Base-by-base conservation (phyloP, 2,797 vertebrate species). In the Aselliscus stoliczkanus region DNA sequence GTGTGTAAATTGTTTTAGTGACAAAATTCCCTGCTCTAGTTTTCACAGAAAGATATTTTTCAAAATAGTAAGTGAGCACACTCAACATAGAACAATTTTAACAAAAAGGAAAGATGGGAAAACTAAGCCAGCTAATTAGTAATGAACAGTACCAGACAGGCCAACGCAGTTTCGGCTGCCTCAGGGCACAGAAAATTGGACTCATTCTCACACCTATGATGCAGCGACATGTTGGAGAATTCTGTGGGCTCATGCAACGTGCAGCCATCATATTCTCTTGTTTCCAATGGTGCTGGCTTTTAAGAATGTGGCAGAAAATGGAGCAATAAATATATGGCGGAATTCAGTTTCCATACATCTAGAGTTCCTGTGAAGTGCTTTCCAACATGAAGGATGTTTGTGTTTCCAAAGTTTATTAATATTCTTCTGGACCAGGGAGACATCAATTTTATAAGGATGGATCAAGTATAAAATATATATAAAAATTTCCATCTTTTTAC, bases 401-500 rank as follows among this genome's bases (percentile, higher is more conserved):
- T 81, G 25, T 52, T n/a, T 79, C 54, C 10, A 84, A 42, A 50
- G 82, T 80, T 69, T 87, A 56, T 34, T 79, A 5, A 84, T 56
- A 11, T 3, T 47, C 17, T 67, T 60, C 47, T 31, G 34, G 72
- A 52, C 31, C 17, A 93, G 10, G 37, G 47, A 87, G 67, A 23
- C 73, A 23, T 80, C 25, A 72, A 44, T 54, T 65, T 91, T 73
- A 60, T 7, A 90, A 92, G 39, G 62, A 81, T 21, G 92, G 39
- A 20, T 93, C 34, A 77, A 88, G 37, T 70, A 50, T 85, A 88
- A 94, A 77, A 80, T 62, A 77, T 52, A 92, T n/a, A 54, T 81
- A n/a, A 76, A 75, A 89, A 37, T 84, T 88, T 84, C 91, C 60
- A 64, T 76, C 12, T 50, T 93, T 93, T 95, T 64, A 62, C 37